Evolutionary conservation across 2,888 invertebrate species (phyloP), one percentile per base, ranked within the genome.

Genomic region (Sinohyriopsis cumingii): DNA sequence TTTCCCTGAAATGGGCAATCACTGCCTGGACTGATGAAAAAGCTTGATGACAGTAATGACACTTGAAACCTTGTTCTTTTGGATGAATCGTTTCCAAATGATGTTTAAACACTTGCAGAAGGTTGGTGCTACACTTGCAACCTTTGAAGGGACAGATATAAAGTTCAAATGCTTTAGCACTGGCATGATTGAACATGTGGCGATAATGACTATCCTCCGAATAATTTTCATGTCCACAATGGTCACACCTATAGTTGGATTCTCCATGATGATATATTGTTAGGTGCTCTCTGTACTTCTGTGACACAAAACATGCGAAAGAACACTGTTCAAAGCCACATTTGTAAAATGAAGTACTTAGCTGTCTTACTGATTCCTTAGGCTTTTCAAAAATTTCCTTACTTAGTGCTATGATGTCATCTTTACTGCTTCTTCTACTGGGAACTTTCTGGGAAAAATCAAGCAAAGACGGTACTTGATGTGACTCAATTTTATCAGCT

Each of bases 251-350:
- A 72, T 79, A 86, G 56, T 70, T 75, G 22, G 70, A 72, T 56
- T 82, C 82, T 54, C 75, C 75, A 15, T 68, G 62, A 69, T 86
- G 86, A 28, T 79, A 71, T 22, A 67, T 70, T 24, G 72, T 63
- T 15, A 85, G 67, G 67, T 86, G 86, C 24, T 80, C 80, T 53
- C 78, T 75, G 65, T 84, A 86, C 55, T 82, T 79, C 5, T 65
- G 65, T 19, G 84, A 81, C n/a, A 72, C 80, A 45, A 81, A 59
- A 9, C 81, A 74, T 33, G 76, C 78, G 70, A 84, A 86, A 54
- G 69, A 69, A 72, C 86, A 86, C n/a, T 72, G 69, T 55, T 76
- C 73, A 72, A 84, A 84, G 7, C 86, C 86, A 73, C 86, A 86
- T 59, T 82, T 74, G 68, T 86, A 86, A 65, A 86, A 86, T 55